A percentile compares a stretch with the other conserved stretches of the same genome.
Conservation (phyloP, 2,797 vertebrate genomes). For the Pangasius larnaudii region DNA sequence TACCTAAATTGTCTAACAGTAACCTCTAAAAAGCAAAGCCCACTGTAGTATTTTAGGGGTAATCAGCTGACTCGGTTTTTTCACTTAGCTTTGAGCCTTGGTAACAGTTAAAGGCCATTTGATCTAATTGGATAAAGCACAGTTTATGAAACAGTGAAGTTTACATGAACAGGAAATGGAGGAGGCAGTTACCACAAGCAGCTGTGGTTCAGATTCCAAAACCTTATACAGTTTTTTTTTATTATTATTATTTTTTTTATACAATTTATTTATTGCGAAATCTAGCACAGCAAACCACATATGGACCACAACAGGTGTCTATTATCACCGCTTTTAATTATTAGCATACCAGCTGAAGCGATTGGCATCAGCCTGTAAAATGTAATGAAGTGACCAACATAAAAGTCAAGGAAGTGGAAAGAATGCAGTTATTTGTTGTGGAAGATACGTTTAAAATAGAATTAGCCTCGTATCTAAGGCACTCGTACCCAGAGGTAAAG, state of each 20-base stretch:
- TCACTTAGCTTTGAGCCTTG: neutral
- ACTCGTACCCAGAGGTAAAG: neutral
- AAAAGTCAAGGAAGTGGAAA: constrained; percentile 22
- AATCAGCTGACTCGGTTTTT: neutral
- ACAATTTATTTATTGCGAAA: neutral
- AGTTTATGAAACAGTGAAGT: neutral
- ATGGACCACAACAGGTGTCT: neutral
- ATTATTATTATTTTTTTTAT: too few relatives aligned
- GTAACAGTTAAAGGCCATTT: neutral
- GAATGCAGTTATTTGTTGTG: constrained; percentile 13
- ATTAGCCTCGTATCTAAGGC: neutral
- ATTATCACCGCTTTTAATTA: neutral
- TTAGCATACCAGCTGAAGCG: constrained; percentile 10
- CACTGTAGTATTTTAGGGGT: neutral
- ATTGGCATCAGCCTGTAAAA: constrained; percentile 5
- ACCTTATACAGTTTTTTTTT: too few relatives aligned
- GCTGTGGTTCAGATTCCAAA: neutral
- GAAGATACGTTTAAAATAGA: neutral
- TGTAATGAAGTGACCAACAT: constrained; percentile 18
- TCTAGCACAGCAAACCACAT: neutral
- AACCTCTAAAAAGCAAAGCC: constrained; percentile 1
- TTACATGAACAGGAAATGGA: too few relatives aligned
- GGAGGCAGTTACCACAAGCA: neutral
- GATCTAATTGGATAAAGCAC: neutral
- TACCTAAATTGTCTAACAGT: neutral